Conservation (phyloP, 2,888 invertebrate genomes). For the Callyntrura guangdongensis region DNA sequence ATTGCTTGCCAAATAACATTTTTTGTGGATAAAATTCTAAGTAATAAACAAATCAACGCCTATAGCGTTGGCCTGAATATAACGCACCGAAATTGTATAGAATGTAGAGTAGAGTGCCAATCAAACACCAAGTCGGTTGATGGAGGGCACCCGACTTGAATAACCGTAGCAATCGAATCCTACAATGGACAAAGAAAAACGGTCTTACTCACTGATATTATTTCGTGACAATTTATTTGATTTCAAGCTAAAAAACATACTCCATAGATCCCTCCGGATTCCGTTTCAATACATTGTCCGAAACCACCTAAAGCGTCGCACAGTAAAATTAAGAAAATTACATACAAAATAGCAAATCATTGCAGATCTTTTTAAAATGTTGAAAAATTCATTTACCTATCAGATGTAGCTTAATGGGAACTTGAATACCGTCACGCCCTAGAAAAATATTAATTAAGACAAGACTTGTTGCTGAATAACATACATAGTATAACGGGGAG, state of each 20-base stretch:
- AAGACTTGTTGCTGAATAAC: no score
- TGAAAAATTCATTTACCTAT: no score
- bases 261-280: constrained; percentile 41
- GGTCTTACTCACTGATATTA: not conserved
- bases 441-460: no score
- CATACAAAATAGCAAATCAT: no score
- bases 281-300: constrained; percentile 67
- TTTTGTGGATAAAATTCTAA: not conserved
- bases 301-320: constrained; percentile 52
- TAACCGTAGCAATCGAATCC: constrained; percentile 28
- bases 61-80: not conserved
- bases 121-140: constrained; percentile 70
- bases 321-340: no score
- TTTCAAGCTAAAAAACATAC: constrained; percentile 24
- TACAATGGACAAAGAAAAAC: not conserved
- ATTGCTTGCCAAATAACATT: no score
- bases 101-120: constrained; percentile 74
- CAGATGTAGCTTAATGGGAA: constrained; percentile 43
- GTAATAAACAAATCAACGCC: not conserved
- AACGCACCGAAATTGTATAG: constrained; percentile 63
- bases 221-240: not conserved
- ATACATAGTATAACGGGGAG: no score
- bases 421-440: constrained; percentile 43
- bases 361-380: no score
- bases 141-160: constrained; percentile 73